Conservation (phyloP, 2,888 invertebrate species). For the Pemphredon lugubris region DNA sequence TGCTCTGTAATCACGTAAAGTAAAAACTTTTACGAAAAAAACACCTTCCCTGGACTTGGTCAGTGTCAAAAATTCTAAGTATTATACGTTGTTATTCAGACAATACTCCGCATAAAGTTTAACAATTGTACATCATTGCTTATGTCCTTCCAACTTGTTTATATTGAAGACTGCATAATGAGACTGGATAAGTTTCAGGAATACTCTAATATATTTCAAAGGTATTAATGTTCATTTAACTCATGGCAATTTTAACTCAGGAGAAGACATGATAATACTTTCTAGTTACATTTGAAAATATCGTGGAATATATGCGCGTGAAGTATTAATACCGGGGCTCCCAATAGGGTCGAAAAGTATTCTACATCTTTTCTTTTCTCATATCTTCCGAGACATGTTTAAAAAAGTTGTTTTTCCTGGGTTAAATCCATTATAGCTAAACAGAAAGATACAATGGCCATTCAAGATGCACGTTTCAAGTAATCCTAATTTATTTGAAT, state of each 20-base stretch:
- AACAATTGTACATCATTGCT: conserved; percentile 11
- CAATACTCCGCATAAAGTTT: conserved; percentile 9
- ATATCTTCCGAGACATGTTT: not conserved
- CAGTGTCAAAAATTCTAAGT: not conserved
- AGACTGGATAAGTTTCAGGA: conserved; percentile 37
- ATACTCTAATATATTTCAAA: conserved; percentile 16
- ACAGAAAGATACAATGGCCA: conserved; percentile 21
- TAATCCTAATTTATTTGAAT: conserved; percentile 24
- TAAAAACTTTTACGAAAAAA: not conserved
- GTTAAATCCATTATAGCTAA: conserved; percentile 14
- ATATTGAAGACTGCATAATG: conserved; percentile 38
- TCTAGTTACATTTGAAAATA: conserved; percentile 1
- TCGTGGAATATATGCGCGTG: not conserved
- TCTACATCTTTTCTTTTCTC: not conserved
- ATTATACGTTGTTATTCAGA: conserved; percentile 3
- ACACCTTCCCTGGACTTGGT: not conserved
- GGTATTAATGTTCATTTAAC: conserved; percentile 8
- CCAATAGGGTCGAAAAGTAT: not conserved
- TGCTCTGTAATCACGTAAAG: conserved; percentile 16
- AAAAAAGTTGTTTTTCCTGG: conserved; percentile 19
- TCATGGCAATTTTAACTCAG: conserved; percentile 21
- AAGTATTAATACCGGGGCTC: not conserved
- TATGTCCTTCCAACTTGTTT: conserved; percentile 29
- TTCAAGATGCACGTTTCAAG: conserved; percentile 46
- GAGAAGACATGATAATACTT: conserved; percentile 4